Base-by-base conservation (phyloP, 2,113 vertebrate genomes). In the Nannospalax galili region DNA sequence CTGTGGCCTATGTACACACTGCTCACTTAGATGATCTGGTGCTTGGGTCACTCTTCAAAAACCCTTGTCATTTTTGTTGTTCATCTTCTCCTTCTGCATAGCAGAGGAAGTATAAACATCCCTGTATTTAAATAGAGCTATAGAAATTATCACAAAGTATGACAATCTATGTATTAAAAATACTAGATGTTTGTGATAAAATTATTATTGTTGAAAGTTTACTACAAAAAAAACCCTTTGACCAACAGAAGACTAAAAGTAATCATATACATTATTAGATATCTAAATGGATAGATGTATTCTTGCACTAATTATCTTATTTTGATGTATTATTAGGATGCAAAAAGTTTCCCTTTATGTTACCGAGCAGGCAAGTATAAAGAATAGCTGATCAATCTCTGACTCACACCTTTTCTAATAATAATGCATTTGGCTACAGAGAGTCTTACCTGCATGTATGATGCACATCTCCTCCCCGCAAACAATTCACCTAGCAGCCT, bases 141-240 rank as follows among this genome's bases (percentile, higher is more conserved):
- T 30, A n/a, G 32, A 91, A 95, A 86, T 78, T 30, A 32, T 58
- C 69, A 90, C 85, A 80, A 84, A 79, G 80, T 56, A 60, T 22
- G 26, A 89, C 67, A 70, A 60, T 84, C 7, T 75, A 20, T 65
- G 73, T 35, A 56, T 32, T 56, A 81, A 26, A 80, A 42, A 40
- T 7, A 19, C 58, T 92, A n/a, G 37, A 62, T 45, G 20, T 37
- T 69, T 84, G 1, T 58, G 16, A 30, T 6, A 70, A 30, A 52
- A 45, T 60, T 90, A 81, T 74, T 67, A 72, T 35, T 92, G 16
- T 58, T 81, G 0, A 77, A 48, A 75, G 60, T 58, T 67, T 8
- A 60, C 1, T 26, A 48, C 32, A 4, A 30, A 88, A 82, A 78
- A 4, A 40, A 69, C 2, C 69, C 56, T 30, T 56, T 48, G 10